Evolutionary conservation across 2,113 vertebrate genomes (phyloP).

Genomic region (Orthochromis malagaraziensis): DNA sequence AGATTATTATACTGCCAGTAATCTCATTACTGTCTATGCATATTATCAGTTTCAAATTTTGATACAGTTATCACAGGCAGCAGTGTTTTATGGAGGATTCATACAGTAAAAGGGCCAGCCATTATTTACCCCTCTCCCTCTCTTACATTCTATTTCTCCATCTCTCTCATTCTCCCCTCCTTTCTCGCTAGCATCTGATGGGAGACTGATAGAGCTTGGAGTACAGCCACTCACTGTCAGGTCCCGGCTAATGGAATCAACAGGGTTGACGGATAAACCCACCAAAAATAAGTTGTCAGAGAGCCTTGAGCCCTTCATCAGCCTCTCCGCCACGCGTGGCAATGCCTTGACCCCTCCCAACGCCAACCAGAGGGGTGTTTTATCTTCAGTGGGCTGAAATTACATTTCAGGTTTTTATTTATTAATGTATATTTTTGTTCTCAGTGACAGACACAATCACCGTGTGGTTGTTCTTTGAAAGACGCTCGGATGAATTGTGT

Average conservation of each 20-base stretch:
- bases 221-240: conserved; percentile 53
- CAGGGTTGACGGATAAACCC: conserved; percentile 64
- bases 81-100: neutral
- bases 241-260: conserved; percentile 58
- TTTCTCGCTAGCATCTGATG: conserved; percentile 29
- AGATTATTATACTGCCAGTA: neutral
- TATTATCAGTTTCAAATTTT: neutral
- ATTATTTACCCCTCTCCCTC: conserved; percentile 13
- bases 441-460: neutral
- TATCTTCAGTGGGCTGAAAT: conserved; percentile 29
- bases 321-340: conserved; percentile 10
- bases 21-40: conserved; percentile 1
- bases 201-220: conserved; percentile 49
- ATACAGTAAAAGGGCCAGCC: neutral
- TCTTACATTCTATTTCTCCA: conserved; percentile 31
- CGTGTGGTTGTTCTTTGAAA: neutral
- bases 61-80: neutral
- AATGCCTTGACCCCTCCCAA: conserved; percentile 38
- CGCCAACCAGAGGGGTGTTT: neutral
- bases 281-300: conserved; percentile 61
- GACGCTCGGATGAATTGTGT: neutral
- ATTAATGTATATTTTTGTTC: conserved; percentile 38
- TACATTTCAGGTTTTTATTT: conserved; percentile 44
- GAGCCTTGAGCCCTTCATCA: conserved; percentile 50
- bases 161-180: conserved; percentile 15